phyloP scores from a whole-genome alignment of 2,113 vertebrate species.

The Chloebia gouldiae region DNA sequence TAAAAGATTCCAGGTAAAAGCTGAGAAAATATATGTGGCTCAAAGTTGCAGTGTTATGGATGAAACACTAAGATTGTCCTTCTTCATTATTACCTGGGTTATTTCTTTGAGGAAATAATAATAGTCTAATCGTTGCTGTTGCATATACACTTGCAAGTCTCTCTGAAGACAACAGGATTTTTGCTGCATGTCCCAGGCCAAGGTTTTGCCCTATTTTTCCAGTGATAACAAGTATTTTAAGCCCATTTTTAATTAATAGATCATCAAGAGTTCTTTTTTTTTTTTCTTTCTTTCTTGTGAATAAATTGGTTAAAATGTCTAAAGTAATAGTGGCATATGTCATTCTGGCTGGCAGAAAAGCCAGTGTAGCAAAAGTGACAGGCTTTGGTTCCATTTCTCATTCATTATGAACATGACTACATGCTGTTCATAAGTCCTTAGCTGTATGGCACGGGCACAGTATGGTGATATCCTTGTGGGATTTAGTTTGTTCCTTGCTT shows the following conservation, averaged over 20 bases:
- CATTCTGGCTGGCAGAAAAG: not conserved
- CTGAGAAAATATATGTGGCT: slow-evolving; percentile 4
- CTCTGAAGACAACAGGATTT: not conserved
- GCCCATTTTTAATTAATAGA: not conserved
- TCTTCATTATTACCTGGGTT: slow-evolving; percentile 25
- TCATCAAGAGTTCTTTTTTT: not conserved
- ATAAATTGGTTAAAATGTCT: not conserved
- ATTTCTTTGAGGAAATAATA: slow-evolving; percentile 9
- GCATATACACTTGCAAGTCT: not conserved
- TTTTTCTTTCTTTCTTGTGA: not conserved
- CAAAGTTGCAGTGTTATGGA: not conserved
- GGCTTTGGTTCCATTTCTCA: not conserved
- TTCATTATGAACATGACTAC: not conserved
- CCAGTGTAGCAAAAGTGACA: not conserved
- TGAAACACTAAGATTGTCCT: slow-evolving; percentile 14
- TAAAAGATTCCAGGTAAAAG: slow-evolving; percentile 10
- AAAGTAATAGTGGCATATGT: not conserved
- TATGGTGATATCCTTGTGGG: not conserved
- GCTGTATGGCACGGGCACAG: not conserved
- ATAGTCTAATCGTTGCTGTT: not conserved
- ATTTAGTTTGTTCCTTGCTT: not conserved
- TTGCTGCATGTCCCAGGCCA: not conserved
- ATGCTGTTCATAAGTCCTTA: not conserved
- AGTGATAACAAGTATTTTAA: not conserved
- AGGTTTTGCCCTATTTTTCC: slow-evolving; percentile 20